Evolutionary conservation across 2,797 vertebrate genomes (phyloP).

Genomic region (Squalus acanthias): DNA sequence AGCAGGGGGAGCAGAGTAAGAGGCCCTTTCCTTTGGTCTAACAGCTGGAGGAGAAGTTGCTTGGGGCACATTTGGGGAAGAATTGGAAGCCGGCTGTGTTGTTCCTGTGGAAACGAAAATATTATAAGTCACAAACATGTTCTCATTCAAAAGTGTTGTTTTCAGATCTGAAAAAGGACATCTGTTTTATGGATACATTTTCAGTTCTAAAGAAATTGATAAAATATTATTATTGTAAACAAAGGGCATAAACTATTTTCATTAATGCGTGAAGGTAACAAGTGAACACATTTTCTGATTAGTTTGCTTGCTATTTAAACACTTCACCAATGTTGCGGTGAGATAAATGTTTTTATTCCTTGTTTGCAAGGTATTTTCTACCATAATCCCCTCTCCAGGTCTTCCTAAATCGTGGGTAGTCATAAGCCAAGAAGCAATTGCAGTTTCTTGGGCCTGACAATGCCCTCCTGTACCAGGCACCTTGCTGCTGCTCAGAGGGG

Average conservation of each 20-base stretch:
- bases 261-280: background rate
- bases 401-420: background rate
- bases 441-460: background rate
- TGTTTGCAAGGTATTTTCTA: background rate
- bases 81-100: constrained; percentile 50
- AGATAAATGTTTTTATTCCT: background rate
- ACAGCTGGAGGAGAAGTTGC: constrained; percentile 67
- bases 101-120: constrained; percentile 54
- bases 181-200: constrained; percentile 37
- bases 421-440: background rate
- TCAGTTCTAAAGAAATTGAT: constrained; percentile 42
- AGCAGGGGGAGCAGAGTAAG: constrained; percentile 48
- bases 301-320: background rate
- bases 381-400: too few relatives aligned
- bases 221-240: background rate
- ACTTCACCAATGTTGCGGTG: background rate
- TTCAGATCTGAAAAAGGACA: background rate
- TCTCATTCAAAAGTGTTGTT: background rate
- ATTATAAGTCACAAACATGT: constrained; percentile 37
- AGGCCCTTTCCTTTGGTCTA: constrained; percentile 75
- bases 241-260: background rate
- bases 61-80: constrained; percentile 47
- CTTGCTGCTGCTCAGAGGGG: background rate
- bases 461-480: background rate
- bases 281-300: background rate